Percentiles rank a stretch among this genome's conserved stretches.
Evolutionary conservation across 2,113 vertebrate species (phyloP).

Genomic region (Puntigrus tetrazona): DNA sequence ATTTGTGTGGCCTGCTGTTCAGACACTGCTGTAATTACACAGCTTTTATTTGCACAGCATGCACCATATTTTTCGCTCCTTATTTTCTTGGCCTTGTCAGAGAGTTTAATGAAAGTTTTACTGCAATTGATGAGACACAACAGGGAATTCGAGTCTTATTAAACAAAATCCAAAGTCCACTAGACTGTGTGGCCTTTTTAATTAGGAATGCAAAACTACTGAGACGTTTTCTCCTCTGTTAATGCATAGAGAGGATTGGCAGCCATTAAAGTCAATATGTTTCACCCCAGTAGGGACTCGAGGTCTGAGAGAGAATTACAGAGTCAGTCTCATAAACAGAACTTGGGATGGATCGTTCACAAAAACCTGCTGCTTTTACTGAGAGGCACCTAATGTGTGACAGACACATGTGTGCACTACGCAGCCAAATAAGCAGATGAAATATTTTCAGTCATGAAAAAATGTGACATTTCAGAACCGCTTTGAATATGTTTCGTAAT

Average conservation of each 20-base stretch:
- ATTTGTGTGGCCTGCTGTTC: slow-evolving; percentile 31
- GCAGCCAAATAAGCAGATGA: slow-evolving; percentile 25
- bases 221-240: slow-evolving; percentile 25
- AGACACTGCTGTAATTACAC: slow-evolving; percentile 28
- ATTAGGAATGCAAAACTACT: slow-evolving; percentile 41
- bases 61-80: background rate
- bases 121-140: slow-evolving; percentile 43
- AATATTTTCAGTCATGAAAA: slow-evolving; percentile 21
- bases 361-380: slow-evolving; percentile 33
- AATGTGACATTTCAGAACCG: slow-evolving; percentile 8
- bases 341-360: slow-evolving; percentile 27
- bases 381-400: slow-evolving; percentile 29
- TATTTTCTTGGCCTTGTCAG: slow-evolving; percentile 34
- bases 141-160: slow-evolving; percentile 39
- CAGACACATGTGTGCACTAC: slow-evolving; percentile 11
- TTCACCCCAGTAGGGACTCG: slow-evolving; percentile 3
- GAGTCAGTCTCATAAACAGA: slow-evolving; percentile 40
- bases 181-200: slow-evolving; percentile 27
- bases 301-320: slow-evolving; percentile 25
- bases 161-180: slow-evolving; percentile 46
- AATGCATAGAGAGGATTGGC: slow-evolving; percentile 32
- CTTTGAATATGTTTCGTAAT: slow-evolving; percentile 20
- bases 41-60: slow-evolving; percentile 31
- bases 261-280: slow-evolving; percentile 41
- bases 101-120: slow-evolving; percentile 49